Percentiles rank a stretch among this genome's conserved stretches.
These are phyloP conservation scores for Colossoma macropomum DNA, from an alignment of 2,113 vertebrate genomes.

Conservation along the genomic window DNA sequence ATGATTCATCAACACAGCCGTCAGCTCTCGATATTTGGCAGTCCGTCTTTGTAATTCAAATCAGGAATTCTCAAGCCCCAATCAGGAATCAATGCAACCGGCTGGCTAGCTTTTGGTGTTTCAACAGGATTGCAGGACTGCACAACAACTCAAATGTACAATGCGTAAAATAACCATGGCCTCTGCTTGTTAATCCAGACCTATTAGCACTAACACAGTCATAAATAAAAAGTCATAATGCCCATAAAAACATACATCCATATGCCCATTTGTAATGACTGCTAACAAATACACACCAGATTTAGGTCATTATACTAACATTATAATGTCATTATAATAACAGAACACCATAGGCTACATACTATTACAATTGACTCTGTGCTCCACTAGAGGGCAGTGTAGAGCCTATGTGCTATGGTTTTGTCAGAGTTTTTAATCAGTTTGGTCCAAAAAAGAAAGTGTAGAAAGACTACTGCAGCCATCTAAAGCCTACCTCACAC, in stretches of 20 bases:
- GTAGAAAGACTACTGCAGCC: too few relatives aligned
- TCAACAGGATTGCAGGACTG: neutral
- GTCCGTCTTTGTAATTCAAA: constrained; percentile 69
- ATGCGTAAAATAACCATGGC: constrained; percentile 8
- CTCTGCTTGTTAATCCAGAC: constrained; percentile 3
- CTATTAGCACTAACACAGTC: neutral
- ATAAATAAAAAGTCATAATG: neutral
- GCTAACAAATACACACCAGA: too few relatives aligned
- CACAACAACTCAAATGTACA: neutral
- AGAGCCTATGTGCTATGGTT: too few relatives aligned
- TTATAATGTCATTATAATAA: too few relatives aligned
- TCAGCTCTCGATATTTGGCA: constrained; percentile 75
- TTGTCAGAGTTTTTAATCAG: too few relatives aligned
- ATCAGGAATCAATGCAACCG: neutral
- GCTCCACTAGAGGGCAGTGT: too few relatives aligned
- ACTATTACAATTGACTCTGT: too few relatives aligned
- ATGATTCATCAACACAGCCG: constrained; percentile 79
- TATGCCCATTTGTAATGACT: neutral
- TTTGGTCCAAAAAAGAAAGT: too few relatives aligned
- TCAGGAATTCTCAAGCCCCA: constrained; percentile 61
- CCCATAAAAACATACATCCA: neutral
- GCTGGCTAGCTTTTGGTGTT: neutral
- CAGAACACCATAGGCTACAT: too few relatives aligned
- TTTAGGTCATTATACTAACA: too few relatives aligned
- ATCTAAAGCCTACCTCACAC: too few relatives aligned